Evolutionary conservation across 2,113 vertebrate genomes (phyloP).

Genomic region (Salvator merianae): DNA sequence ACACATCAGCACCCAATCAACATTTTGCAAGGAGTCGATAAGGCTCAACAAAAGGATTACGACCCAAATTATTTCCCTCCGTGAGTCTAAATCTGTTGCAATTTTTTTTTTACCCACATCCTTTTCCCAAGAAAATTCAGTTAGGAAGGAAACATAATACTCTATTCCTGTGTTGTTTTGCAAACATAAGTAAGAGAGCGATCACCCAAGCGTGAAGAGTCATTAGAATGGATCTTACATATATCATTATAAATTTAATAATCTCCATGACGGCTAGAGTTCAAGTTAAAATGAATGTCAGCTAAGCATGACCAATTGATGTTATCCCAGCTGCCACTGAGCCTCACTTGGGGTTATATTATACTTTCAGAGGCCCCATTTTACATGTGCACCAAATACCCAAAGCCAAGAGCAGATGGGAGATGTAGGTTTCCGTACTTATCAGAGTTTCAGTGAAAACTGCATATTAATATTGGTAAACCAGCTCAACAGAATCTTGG

Average conservation of each 20-base stretch:
- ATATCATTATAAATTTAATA: constrained; percentile 86
- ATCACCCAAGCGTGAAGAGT: constrained; percentile 71
- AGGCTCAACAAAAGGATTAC: neutral
- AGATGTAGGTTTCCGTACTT: constrained; percentile 71
- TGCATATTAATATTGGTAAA: constrained; percentile 75
- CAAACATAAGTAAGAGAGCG: constrained; percentile 60
- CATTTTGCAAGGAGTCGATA: neutral
- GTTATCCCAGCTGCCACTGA: constrained; percentile 81
- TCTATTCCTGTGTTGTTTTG: constrained; percentile 76
- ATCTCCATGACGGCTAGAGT: constrained; percentile 82
- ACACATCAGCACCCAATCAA: neutral
- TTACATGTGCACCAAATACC: constrained; percentile 71
- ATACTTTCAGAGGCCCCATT: constrained; percentile 67
- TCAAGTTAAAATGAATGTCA: constrained; percentile 84
- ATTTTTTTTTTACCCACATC: constrained; percentile 32
- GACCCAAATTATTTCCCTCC: neutral
- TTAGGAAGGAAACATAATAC: constrained; percentile 73
- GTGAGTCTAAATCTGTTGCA: constrained; percentile 34
- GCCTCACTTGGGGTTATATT: constrained; percentile 78
- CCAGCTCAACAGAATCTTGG: constrained; percentile 68
- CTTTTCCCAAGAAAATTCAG: constrained; percentile 60
- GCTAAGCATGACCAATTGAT: constrained; percentile 85
- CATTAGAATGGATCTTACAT: constrained; percentile 81
- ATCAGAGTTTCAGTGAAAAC: constrained; percentile 69
- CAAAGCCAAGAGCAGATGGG: constrained; percentile 82